A percentile compares a stretch with the other conserved stretches of the same genome.
Conservation (phyloP, 2,113 vertebrate genomes). For the Athene cunicularia region DNA sequence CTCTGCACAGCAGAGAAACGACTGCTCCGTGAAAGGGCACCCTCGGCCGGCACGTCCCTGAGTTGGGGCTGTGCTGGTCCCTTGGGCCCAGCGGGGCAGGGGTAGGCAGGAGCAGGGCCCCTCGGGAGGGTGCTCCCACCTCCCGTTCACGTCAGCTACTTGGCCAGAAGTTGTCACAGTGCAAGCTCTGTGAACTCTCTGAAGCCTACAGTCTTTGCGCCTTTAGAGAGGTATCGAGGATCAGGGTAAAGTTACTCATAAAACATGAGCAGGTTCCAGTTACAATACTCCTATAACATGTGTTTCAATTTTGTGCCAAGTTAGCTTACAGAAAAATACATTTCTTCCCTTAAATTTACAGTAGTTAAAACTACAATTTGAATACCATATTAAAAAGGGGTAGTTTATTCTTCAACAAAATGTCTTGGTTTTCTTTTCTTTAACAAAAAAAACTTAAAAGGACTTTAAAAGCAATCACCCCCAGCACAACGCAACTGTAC, state of each 20-base stretch:
- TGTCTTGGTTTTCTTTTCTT: background rate
- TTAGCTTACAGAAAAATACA: constrained; percentile 33
- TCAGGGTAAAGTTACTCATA: background rate
- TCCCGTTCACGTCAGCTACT: background rate
- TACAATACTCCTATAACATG: background rate
- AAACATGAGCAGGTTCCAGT: background rate
- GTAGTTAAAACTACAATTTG: constrained; percentile 55
- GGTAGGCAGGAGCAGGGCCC: background rate
- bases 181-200: background rate
- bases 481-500: constrained; percentile 38
- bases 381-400: constrained; percentile 15
- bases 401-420: constrained; percentile 28
- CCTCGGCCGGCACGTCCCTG: rapidly evolving
- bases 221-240: background rate
- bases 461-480: constrained; percentile 56
- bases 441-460: background rate
- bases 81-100: background rate
- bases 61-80: background rate
- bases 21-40: rapidly evolving
- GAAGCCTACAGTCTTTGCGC: background rate
- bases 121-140: background rate
- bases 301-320: background rate
- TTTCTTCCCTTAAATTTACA: constrained; percentile 44
- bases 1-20: constrained; percentile 66
- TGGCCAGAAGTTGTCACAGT: background rate